Base-by-base conservation (phyloP, 2,797 vertebrate species). In the Semotilus atromaculatus region DNA sequence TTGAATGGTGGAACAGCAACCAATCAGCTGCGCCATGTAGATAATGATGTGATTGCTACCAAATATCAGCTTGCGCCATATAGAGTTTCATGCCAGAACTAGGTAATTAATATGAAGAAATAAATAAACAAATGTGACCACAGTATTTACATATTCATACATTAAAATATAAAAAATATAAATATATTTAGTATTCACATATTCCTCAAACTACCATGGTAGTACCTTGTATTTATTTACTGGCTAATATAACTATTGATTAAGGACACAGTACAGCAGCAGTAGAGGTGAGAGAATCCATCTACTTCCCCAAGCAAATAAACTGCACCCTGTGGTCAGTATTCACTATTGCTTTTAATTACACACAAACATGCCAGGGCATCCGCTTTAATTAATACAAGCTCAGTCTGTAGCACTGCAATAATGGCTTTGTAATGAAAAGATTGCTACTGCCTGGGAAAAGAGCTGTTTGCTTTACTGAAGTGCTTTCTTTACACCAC, bases 371-470 rank as follows among this genome's bases (percentile, higher is more conserved):
- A 90, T 87, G 82, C 86, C 88, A 85, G 87, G 75, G 80, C 87
- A 88, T 91, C 92, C 85, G 75, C 89, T 92, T 90, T 68, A 90
- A 90, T 89, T 89, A 85, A 90, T 86, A 92, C 89, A 72, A 86
- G 74, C 72, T 84, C 90, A 88, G 88, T 21, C 68, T 48, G 78
- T 4, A 51, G 74, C 83, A 72, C 23, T 38, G 87, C 86, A 81
- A 86, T 89, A 93, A 94, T 86, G 84, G 89, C 87, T 85, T 84
- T 34, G 78, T 93, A 94, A 94, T 95, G 93, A 94, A 94, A 93
- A 92, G 89, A 89, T 88, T 87, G 86, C 67, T 85, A 80, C 81
- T 86, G 90, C 88, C 88, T 85, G 89, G 79, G 80, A 88, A 36
- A 85, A 80, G 87, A 85, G 77, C 16, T 21, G 60, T 80, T 81